phyloP scores from a whole-genome alignment of 2,888 invertebrate genomes.

The Theristus sp. region DNA sequence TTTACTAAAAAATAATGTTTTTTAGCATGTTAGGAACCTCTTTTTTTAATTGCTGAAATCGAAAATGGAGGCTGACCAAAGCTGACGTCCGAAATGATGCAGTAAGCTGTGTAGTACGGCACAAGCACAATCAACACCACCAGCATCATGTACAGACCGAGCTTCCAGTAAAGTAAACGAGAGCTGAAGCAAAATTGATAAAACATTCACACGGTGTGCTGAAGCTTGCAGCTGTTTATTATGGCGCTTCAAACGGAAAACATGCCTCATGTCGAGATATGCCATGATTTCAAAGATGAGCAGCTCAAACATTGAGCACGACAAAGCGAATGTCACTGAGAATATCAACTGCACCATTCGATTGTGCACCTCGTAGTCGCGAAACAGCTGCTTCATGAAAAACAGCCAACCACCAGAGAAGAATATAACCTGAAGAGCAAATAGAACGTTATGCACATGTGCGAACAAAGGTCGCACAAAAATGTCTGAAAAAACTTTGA shows the following conservation, averaged over 20 bases:
- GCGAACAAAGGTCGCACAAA: too few species aligned
- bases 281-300: slow-evolving; percentile 98
- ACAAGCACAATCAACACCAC: slow-evolving; percentile 85
- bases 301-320: slow-evolving; percentile 94
- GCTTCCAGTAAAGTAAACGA: slow-evolving; percentile 80
- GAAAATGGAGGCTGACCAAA: slow-evolving; percentile 13
- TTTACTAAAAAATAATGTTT: slow-evolving; percentile 1
- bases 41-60: background rate
- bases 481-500: too few species aligned
- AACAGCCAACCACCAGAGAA: slow-evolving; percentile 95
- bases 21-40: too few species aligned
- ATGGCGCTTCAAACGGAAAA: slow-evolving; percentile 7
- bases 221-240: background rate
- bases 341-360: slow-evolving; percentile 82
- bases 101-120: slow-evolving; percentile 77
- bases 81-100: slow-evolving; percentile 62
- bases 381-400: slow-evolving; percentile 86
- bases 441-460: background rate
- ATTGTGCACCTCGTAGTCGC: slow-evolving; percentile 79
- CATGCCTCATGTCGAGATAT: slow-evolving; percentile 67
- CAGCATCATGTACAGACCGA: slow-evolving; percentile 68
- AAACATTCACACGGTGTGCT: too few species aligned
- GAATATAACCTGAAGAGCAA: slow-evolving; percentile 52
- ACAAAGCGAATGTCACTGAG: slow-evolving; percentile 80
- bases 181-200: slow-evolving; percentile 52